Percentiles rank a stretch among this genome's conserved stretches.
phyloP scores from a whole-genome alignment of 1,140 invertebrate species.

The Lineus longissimus region DNA sequence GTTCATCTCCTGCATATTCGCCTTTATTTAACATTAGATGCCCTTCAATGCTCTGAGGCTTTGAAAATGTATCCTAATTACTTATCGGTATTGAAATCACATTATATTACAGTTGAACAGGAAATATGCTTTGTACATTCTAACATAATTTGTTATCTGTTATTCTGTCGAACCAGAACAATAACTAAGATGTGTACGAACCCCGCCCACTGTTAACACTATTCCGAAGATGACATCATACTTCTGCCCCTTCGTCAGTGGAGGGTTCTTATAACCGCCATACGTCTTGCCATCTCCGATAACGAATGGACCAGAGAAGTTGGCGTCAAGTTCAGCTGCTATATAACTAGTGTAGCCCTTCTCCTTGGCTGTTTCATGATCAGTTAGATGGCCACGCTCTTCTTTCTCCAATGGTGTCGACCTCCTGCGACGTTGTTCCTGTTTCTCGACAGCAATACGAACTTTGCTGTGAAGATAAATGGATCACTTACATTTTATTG shows the following conservation, averaged over 20 bases:
- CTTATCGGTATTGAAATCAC: no score
- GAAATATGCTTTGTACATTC: no score
- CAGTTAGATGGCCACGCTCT: slow-evolving; percentile 24
- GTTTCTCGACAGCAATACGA: not conserved
- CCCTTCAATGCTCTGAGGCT: no score
- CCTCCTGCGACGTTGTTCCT: not conserved
- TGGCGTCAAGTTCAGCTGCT: slow-evolving; percentile 13
- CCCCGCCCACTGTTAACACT: slow-evolving; percentile 30
- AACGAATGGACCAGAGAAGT: slow-evolving; percentile 61
- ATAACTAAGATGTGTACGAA: no score
- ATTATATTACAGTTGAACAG: no score
- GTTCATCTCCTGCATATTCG: no score
- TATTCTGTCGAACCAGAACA: no score
- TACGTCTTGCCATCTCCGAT: no score
- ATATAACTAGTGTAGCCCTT: not conserved
- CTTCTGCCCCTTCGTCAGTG: slow-evolving; percentile 61
- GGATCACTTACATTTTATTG: no score
- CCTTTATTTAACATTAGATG: no score
- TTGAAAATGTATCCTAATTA: no score
- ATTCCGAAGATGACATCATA: slow-evolving; percentile 69
- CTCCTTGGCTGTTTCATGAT: not conserved
- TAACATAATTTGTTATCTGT: no score
- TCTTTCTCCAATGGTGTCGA: not conserved
- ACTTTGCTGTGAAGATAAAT: slow-evolving; percentile 34
- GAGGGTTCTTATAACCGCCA: slow-evolving; percentile 75